Conservation (phyloP, 2,888 invertebrate species). For the Helleia helle region DNA sequence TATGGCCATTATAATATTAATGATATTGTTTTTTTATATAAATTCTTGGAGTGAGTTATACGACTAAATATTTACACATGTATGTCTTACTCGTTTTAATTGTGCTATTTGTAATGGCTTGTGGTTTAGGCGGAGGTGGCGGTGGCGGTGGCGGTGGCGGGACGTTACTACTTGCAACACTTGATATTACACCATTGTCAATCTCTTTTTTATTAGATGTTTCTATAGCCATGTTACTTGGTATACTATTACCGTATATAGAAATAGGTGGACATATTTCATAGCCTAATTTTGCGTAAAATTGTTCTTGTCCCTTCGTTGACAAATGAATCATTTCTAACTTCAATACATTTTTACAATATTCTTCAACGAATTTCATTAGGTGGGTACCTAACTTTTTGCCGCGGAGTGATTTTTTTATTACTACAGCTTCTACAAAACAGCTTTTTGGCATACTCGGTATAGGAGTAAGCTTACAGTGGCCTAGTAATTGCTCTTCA, state of each 20-base stretch:
- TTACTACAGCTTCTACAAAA: conserved; percentile 88
- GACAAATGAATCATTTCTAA: conserved; percentile 79
- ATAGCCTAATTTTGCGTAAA: conserved; percentile 84
- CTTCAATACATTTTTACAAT: conserved; percentile 76
- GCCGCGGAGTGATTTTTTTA: conserved; percentile 79
- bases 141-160: conserved; percentile 59
- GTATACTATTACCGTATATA: conserved; percentile 73
- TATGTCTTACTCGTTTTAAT: conserved; percentile 48
- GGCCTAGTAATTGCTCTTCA: conserved; percentile 78
- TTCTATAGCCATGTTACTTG: conserved; percentile 22
- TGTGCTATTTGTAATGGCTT: conserved; percentile 26
- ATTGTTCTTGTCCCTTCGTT: conserved; percentile 82
- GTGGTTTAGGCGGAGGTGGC: conserved; percentile 51
- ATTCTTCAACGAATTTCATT: conserved; percentile 83
- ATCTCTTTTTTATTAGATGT: conserved; percentile 26
- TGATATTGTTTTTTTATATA: too few relatives aligned
- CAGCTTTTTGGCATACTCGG: conserved; percentile 80
- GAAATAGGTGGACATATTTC: conserved; percentile 78
- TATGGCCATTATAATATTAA: too few relatives aligned
- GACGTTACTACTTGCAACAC: not conserved
- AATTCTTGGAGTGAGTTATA: too few relatives aligned
- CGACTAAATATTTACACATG: conserved; percentile 47
- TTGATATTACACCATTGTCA: too few relatives aligned
- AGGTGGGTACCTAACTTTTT: conserved; percentile 84
- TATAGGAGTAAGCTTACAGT: conserved; percentile 84